A percentile compares a stretch with the other conserved stretches of the same genome.
Conservation (phyloP, 2,797 vertebrate species). For the Atherinosoma microstoma region DNA sequence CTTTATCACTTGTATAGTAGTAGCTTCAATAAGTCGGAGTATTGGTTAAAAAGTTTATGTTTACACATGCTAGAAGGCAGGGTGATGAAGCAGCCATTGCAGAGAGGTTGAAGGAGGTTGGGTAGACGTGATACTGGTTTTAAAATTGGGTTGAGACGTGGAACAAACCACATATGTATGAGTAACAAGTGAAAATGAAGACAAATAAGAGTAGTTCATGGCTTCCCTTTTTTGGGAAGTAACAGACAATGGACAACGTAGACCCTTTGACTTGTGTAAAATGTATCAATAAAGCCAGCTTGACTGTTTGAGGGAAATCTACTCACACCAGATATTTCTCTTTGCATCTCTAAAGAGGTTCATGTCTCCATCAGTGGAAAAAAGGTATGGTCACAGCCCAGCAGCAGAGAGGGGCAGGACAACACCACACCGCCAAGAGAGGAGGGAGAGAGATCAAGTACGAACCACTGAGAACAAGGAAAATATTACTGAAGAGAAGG, state of each 20-base stretch:
- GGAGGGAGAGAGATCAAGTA: conserved; percentile 63
- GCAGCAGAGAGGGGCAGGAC: conserved; percentile 58
- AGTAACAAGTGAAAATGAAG: background rate
- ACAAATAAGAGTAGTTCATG: background rate
- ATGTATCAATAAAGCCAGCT: background rate
- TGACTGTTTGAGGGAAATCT: background rate
- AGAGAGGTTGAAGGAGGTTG: background rate
- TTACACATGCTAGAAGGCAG: background rate
- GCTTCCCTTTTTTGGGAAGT: background rate
- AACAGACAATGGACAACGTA: background rate
- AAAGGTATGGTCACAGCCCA: conserved; percentile 47
- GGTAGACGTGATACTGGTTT: too few species aligned
- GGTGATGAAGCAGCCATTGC: conserved; percentile 7
- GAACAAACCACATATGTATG: too few species aligned
- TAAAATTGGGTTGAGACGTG: too few species aligned
- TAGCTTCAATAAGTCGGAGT: background rate
- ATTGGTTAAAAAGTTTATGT: background rate
- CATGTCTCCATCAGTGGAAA: conserved; percentile 66
- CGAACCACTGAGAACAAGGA: conserved; percentile 86
- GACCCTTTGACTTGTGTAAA: background rate
- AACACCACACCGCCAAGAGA: conserved; percentile 49
- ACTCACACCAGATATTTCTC: background rate
- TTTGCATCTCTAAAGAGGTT: conserved; percentile 66
- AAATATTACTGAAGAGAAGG: conserved; percentile 79
- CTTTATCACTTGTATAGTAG: background rate